phyloP scores from a whole-genome alignment of 1,140 invertebrate species.

The Zaprionus inermis region DNA sequence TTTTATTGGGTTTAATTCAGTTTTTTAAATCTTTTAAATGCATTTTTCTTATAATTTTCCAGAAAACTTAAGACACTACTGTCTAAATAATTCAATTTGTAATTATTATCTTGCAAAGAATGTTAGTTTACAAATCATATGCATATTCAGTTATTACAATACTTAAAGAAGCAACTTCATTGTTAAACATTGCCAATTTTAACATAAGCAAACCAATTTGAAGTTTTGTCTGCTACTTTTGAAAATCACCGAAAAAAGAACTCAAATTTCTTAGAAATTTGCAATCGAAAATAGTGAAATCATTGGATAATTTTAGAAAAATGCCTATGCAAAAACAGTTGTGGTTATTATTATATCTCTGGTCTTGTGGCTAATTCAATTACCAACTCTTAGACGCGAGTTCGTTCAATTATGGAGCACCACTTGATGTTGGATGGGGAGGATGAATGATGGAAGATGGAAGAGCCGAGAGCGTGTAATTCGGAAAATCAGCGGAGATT shows the following conservation, averaged over 20 bases:
- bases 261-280: background rate
- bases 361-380: slow-evolving; percentile 60
- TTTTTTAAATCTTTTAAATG: no score
- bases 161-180: no score
- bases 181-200: background rate
- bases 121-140: no score
- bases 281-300: background rate
- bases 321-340: background rate
- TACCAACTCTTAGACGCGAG: slow-evolving; percentile 57
- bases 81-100: no score
- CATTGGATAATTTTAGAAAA: slow-evolving; percentile 7
- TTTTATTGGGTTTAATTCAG: no score
- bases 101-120: no score
- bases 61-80: no score
- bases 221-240: background rate
- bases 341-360: background rate
- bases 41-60: no score
- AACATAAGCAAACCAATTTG: background rate
- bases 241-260: background rate
- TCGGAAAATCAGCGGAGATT: slow-evolving; percentile 50
- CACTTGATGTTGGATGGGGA: slow-evolving; percentile 62
- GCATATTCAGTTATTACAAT: no score
- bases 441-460: slow-evolving; percentile 13
- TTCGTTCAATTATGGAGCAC: slow-evolving; percentile 71
- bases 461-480: slow-evolving; percentile 43